Evolutionary conservation across 2,113 vertebrate genomes (phyloP).

Genomic region (Scartelaos histophorus): DNA sequence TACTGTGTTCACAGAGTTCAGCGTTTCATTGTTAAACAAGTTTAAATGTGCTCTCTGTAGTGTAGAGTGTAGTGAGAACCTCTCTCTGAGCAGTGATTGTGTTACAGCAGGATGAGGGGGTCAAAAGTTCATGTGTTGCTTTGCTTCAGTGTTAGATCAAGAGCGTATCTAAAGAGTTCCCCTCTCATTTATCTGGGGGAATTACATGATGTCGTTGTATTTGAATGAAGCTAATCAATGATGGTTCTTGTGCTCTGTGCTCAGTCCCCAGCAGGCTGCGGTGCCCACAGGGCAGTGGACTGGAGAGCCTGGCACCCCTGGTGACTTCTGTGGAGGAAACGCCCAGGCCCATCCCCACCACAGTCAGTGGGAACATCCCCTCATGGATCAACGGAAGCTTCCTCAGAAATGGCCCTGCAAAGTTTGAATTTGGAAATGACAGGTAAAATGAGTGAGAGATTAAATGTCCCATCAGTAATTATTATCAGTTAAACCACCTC

Average conservation of each 20-base stretch:
- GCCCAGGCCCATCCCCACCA: slow-evolving; percentile 73
- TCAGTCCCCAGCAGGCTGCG: slow-evolving; percentile 58
- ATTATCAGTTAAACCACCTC: too few species aligned
- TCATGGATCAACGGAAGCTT: slow-evolving; percentile 86
- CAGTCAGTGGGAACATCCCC: slow-evolving; percentile 80
- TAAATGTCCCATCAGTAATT: too few species aligned
- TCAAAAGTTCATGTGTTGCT: slow-evolving; percentile 18
- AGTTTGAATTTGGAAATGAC: slow-evolving; percentile 90
- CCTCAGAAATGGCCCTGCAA: slow-evolving; percentile 88
- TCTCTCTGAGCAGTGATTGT: not conserved
- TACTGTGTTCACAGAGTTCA: not conserved
- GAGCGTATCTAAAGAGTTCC: slow-evolving; percentile 1
- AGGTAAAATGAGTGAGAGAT: slow-evolving; percentile 60
- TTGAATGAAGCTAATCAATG: not conserved
- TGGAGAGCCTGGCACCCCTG: slow-evolving; percentile 79
- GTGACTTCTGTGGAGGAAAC: slow-evolving; percentile 81
- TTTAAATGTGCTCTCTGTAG: not conserved
- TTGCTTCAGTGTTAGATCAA: not conserved
- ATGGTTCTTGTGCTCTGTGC: not conserved
- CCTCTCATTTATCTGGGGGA: not conserved
- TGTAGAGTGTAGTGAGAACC: not conserved
- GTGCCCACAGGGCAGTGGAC: slow-evolving; percentile 62
- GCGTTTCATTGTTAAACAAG: slow-evolving; percentile 12
- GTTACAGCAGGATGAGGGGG: not conserved
- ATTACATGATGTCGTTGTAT: slow-evolving; percentile 3